Percentiles rank a stretch among this genome's conserved stretches.
These are phyloP conservation scores for Drosophila aldrichi DNA, from an alignment of 2,888 invertebrate species.

Conservation along the genomic window DNA sequence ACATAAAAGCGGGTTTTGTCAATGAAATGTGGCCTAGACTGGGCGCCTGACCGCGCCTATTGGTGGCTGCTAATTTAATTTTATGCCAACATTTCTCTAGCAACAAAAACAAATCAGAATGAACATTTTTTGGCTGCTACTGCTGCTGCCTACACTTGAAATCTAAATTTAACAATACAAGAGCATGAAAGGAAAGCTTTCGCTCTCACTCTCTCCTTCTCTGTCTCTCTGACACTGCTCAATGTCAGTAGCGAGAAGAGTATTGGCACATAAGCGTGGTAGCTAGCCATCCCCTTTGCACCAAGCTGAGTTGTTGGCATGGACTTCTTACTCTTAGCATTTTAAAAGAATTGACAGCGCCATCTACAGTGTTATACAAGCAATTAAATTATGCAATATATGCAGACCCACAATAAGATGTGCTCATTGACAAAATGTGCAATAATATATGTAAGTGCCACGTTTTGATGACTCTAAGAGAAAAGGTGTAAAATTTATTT, in stretches of 20 bases:
- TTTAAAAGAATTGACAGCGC: constrained; percentile 24
- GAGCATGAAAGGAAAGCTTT: constrained; percentile 33
- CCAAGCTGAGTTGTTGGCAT: constrained; percentile 13
- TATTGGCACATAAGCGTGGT: constrained; percentile 4
- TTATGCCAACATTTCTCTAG: constrained; percentile 17
- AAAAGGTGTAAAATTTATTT: background rate
- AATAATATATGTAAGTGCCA: constrained; percentile 10
- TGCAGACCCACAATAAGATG: constrained; percentile 6
- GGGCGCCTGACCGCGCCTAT: background rate
- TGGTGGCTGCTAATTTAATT: constrained; percentile 58
- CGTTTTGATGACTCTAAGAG: background rate
- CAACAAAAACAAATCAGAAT: constrained; percentile 12
- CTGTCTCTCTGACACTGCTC: constrained; percentile 20
- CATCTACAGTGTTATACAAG: constrained; percentile 50
- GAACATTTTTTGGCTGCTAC: constrained; percentile 13
- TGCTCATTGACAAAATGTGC: constrained; percentile 32
- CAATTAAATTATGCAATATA: constrained; percentile 49
- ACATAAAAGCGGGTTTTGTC: constrained; percentile 60
- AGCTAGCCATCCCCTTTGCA: constrained; percentile 33
- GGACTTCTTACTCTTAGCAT: constrained; percentile 18
- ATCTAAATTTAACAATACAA: constrained; percentile 63
- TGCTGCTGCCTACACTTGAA: constrained; percentile 35
- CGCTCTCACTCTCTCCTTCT: background rate
- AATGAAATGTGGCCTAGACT: constrained; percentile 50
- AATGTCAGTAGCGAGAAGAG: constrained; percentile 45